These are phyloP conservation scores for Bovichtus variegatus DNA, from an alignment of 2,797 vertebrate genomes.

Conservation along the genomic window DNA sequence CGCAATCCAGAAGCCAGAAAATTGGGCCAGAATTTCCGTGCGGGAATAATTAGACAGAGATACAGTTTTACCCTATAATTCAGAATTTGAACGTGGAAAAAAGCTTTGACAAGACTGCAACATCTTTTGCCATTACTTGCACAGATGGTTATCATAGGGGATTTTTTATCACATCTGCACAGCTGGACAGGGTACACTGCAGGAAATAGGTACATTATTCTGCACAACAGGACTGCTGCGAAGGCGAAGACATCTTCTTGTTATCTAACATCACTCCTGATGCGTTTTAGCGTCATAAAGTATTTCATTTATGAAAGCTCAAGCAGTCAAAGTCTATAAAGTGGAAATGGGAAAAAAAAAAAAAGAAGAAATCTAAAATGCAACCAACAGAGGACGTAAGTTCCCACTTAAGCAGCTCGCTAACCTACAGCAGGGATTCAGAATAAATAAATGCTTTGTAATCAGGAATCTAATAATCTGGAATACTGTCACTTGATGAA, in stretches of 20 bases:
- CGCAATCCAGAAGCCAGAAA: slow-evolving; percentile 10
- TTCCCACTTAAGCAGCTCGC: background rate
- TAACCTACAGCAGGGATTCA: background rate
- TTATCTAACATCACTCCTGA: background rate
- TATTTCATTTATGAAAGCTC: slow-evolving; percentile 9
- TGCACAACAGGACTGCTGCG: slow-evolving; percentile 4
- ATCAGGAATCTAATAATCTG: background rate
- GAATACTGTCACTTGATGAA: background rate
- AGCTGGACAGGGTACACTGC: slow-evolving; percentile 18
- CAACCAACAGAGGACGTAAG: slow-evolving; percentile 29
- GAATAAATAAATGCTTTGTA: background rate
- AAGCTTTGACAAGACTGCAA: background rate
- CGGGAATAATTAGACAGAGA: background rate
- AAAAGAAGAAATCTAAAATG: too few relatives aligned
- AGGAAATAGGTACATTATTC: background rate
- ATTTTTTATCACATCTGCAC: slow-evolving; percentile 37
- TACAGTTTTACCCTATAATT: background rate
- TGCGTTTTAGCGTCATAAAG: background rate
- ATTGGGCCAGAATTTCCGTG: background rate
- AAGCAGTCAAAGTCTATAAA: background rate
- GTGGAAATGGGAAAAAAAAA: too few relatives aligned
- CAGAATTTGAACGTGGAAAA: background rate
- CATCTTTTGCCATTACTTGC: background rate
- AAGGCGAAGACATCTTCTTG: background rate
- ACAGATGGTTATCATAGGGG: slow-evolving; percentile 33